Evolutionary conservation across 2,888 invertebrate genomes (phyloP).

Genomic region (Melitaea athalia): DNA sequence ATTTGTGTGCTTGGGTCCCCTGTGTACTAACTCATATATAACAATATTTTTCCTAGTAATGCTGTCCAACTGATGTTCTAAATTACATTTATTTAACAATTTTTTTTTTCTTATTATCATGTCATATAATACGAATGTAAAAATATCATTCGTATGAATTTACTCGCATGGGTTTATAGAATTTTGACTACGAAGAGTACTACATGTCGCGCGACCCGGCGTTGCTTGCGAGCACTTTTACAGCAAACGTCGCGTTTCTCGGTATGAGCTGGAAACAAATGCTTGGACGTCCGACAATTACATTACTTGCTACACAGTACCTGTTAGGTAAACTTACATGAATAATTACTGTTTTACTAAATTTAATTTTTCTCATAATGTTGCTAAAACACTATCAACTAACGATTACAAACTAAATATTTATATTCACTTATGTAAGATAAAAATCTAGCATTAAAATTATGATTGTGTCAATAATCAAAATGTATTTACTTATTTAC

Average conservation of each 20-base stretch:
- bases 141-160: constrained; percentile 32
- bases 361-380: not conserved
- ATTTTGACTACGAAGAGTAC: constrained; percentile 95
- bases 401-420: too few relatives aligned
- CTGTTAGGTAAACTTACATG: constrained; percentile 88
- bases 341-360: not conserved
- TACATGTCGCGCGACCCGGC: constrained; percentile 98
- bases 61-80: constrained; percentile 8
- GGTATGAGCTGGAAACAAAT: constrained; percentile 98
- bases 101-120: not conserved
- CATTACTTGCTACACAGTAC: constrained; percentile 92
- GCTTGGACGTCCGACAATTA: constrained; percentile 97
- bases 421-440: too few relatives aligned
- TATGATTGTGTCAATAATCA: too few relatives aligned
- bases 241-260: constrained; percentile 96
- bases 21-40: constrained; percentile 20
- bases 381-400: not conserved
- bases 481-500: too few relatives aligned
- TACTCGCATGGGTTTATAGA: constrained; percentile 83
- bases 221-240: constrained; percentile 96
- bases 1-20: constrained; percentile 22
- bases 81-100: not conserved
- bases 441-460: too few relatives aligned
- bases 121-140: not conserved
- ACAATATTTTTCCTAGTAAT: not conserved